These are phyloP conservation scores for Turritopsis dohrnii DNA, from an alignment of 30 jellyfish, hydroid and myxozoan genomes.

Conservation along the genomic window DNA sequence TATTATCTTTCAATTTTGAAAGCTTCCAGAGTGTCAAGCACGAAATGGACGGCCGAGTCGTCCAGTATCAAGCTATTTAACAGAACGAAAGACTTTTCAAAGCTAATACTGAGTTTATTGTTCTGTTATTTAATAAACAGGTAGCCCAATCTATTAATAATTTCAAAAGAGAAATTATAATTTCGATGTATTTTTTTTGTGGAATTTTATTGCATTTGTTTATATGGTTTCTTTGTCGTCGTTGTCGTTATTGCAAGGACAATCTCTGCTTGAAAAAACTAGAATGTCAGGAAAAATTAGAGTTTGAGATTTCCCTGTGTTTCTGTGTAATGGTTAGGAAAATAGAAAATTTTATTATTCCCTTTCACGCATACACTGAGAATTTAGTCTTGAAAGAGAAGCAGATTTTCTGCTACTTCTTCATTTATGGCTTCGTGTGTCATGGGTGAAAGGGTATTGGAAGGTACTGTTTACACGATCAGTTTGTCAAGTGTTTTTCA, in stretches of 20 bases:
- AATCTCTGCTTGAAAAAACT: too few relatives aligned
- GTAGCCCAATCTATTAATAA: background rate
- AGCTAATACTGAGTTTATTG: background rate
- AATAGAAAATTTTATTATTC: background rate
- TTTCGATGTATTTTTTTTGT: background rate
- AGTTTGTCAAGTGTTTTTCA: too few relatives aligned
- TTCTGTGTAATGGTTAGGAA: background rate
- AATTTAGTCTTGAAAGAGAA: background rate
- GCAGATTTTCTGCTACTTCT: too few relatives aligned
- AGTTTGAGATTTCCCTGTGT: background rate
- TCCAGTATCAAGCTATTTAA: background rate
- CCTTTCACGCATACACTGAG: background rate
- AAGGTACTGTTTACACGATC: too few relatives aligned
- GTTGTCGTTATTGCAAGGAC: background rate
- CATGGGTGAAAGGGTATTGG: too few relatives aligned
- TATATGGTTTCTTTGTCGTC: background rate
- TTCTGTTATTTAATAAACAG: background rate
- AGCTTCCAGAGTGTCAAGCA: slow-evolving; percentile 42
- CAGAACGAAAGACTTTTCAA: background rate
- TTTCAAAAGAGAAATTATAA: background rate
- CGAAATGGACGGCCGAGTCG: background rate
- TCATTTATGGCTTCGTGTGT: too few relatives aligned
- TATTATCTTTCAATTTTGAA: slow-evolving; percentile 52
- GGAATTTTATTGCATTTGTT: background rate
- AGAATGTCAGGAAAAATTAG: background rate